These are phyloP conservation scores for Micoletzkya japonica DNA, from an alignment of 2,888 invertebrate genomes.

Conservation along the genomic window DNA sequence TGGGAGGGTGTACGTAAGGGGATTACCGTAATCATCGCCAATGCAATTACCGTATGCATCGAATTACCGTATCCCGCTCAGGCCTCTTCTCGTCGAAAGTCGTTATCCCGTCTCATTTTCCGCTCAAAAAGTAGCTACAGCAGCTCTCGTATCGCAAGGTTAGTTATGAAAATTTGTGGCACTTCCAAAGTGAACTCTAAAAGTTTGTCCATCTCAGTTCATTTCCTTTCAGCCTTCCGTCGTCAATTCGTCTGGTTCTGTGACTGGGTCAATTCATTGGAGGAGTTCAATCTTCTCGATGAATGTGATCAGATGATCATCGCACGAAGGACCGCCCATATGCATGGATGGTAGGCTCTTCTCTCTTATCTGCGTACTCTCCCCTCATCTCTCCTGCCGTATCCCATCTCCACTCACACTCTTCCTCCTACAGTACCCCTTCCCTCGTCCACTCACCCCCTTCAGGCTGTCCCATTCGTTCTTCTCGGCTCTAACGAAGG, in stretches of 20 bases:
- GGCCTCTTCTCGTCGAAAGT: constrained; percentile 15
- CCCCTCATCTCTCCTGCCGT: background rate
- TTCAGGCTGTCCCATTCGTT: constrained; percentile 41
- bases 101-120: constrained; percentile 8
- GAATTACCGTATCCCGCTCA: background rate
- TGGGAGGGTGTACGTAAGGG: no score
- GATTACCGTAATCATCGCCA: no score
- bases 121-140: background rate
- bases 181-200: background rate
- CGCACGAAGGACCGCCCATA: background rate
- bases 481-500: constrained; percentile 37
- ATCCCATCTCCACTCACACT: background rate
- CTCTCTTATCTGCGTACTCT: background rate
- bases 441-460: background rate
- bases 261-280: constrained; percentile 22
- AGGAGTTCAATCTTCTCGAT: constrained; percentile 22
- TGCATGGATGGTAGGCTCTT: constrained; percentile 23
- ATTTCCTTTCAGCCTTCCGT: constrained; percentile 36
- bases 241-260: constrained; percentile 39
- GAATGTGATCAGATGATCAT: constrained; percentile 11
- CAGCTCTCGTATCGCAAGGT: constrained; percentile 6
- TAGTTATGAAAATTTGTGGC: background rate
- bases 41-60: no score
- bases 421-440: no score
- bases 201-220: background rate